Percentiles rank a stretch among this genome's conserved stretches.
phyloP scores from a whole-genome alignment of 2,888 invertebrate genomes.

The Tridacna gigas region DNA sequence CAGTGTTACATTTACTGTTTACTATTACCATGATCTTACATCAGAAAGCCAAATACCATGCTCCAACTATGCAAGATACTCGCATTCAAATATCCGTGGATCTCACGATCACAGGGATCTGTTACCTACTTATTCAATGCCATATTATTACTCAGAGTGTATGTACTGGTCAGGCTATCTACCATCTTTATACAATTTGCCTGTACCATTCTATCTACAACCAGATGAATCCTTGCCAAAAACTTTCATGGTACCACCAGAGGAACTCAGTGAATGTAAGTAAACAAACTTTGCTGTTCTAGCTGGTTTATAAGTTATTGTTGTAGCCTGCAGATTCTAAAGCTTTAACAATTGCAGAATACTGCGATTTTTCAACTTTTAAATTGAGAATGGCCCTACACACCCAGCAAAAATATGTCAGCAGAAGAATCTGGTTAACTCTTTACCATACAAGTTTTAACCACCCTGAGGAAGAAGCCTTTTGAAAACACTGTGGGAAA shows the following conservation, averaged over 20 bases:
- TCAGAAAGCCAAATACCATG: conserved; percentile 47
- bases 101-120: conserved; percentile 37
- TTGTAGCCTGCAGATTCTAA: no score
- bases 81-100: conserved; percentile 48
- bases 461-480: no score
- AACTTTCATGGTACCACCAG: conserved; percentile 79
- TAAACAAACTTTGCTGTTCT: conserved; percentile 31
- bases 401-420: no score
- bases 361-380: no score
- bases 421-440: no score
- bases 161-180: conserved; percentile 68
- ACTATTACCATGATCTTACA: conserved; percentile 78
- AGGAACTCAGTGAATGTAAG: conserved; percentile 82
- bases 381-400: no score
- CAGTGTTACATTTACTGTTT: conserved; percentile 80
- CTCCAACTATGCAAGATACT: conserved; percentile 60
- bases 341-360: no score
- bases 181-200: conserved; percentile 66
- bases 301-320: not conserved
- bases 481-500: not conserved
- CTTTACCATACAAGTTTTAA: no score
- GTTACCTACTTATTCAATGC: conserved; percentile 46
- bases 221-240: conserved; percentile 73
- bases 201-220: conserved; percentile 71
- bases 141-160: conserved; percentile 64